Evolutionary conservation across 2,113 vertebrate species (phyloP).

Genomic region (Sander vitreus): DNA sequence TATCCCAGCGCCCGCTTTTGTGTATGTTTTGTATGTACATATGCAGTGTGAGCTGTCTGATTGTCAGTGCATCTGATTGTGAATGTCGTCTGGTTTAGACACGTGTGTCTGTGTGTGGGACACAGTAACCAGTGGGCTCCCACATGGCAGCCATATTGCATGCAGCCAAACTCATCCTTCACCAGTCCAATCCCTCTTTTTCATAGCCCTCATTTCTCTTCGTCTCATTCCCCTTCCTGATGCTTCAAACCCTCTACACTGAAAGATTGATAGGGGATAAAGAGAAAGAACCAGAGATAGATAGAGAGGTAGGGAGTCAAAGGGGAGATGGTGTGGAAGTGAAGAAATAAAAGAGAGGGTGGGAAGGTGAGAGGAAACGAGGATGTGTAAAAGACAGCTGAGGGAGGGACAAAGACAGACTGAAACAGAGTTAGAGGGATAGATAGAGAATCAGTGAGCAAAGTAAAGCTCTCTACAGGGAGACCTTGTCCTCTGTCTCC

Average conservation of each 20-base stretch:
- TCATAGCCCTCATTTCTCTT: constrained; percentile 52
- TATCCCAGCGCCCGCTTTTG: too few relatives aligned
- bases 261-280: constrained; percentile 31
- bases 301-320: neutral
- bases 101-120: neutral
- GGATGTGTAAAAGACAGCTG: constrained; percentile 45
- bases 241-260: neutral
- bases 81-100: too few relatives aligned
- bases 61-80: too few relatives aligned
- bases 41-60: too few relatives aligned
- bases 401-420: constrained; percentile 40
- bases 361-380: constrained; percentile 32
- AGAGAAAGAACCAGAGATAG: constrained; percentile 5
- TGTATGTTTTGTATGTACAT: too few relatives aligned
- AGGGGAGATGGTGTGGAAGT: neutral
- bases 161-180: constrained; percentile 41
- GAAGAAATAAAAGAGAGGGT: constrained; percentile 16
- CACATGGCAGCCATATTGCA: constrained; percentile 50
- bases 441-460: constrained; percentile 65
- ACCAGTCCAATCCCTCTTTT: constrained; percentile 33
- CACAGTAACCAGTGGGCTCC: constrained; percentile 47
- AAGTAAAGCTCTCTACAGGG: constrained; percentile 72
- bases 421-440: constrained; percentile 55
- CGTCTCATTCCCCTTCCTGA: constrained; percentile 12
- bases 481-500: constrained; percentile 79